Evolutionary conservation across 2,797 vertebrate species (phyloP).

Genomic region (Carcharodon carcharias): DNA sequence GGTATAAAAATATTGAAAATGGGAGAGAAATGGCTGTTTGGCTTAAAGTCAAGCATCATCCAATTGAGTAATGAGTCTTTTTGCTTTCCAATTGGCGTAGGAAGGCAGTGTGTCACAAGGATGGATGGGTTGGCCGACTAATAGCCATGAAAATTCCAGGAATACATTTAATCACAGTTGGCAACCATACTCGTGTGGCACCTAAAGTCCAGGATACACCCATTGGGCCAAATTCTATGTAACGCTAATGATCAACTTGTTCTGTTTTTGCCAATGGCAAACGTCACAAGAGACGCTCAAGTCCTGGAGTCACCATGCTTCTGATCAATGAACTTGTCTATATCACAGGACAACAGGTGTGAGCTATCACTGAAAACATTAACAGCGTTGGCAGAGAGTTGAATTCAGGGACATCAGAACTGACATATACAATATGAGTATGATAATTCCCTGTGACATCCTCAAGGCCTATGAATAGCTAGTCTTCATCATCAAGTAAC

Average conservation of each 20-base stretch:
- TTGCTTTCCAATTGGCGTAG: too few species aligned
- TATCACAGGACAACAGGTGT: background rate
- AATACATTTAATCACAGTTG: too few species aligned
- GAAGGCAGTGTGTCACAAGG: too few species aligned
- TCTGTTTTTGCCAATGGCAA: background rate
- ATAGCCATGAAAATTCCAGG: too few species aligned
- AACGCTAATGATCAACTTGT: background rate
- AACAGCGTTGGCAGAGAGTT: too few species aligned
- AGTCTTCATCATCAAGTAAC: background rate
- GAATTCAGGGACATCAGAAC: background rate
- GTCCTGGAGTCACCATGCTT: background rate
- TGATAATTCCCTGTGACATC: background rate
- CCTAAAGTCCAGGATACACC: background rate
- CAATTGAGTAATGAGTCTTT: too few species aligned
- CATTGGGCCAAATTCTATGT: background rate
- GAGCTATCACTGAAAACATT: background rate
- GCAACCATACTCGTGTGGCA: background rate
- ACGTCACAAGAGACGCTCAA: background rate
- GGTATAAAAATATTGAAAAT: too few species aligned
- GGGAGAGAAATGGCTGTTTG: too few species aligned
- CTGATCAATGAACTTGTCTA: background rate
- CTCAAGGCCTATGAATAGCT: constrained; percentile 11
- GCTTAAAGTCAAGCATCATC: too few species aligned
- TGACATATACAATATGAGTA: background rate
- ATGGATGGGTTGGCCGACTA: too few species aligned